Evolutionary conservation across 2,888 invertebrate species (phyloP), one percentile per base, ranked within the genome.

Genomic region (Lampropteryx suffumata): DNA sequence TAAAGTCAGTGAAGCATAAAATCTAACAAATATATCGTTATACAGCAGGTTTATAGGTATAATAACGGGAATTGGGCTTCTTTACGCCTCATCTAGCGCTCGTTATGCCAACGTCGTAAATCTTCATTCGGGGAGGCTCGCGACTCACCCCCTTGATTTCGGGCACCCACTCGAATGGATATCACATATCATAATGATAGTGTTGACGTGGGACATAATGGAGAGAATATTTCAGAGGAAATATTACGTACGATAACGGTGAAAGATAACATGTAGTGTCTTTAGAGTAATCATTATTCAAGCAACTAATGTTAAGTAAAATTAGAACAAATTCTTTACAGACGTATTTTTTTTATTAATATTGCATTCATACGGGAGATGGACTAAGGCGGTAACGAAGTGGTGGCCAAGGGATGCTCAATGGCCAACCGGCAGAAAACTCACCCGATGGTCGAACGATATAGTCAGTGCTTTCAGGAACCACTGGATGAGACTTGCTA

Each of bases 61-160:
- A 84, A 85, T 88, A 87, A 84, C 82, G 76, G 73, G 84, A 86
- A 87, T 86, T 86, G 87, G 84, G 84, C 82, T 85, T 82, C 84
- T 88, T 88, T 84, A 88, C 87, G 89, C 89, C 89, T 89, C 89
- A 89, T 89, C 89, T 88, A 87, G 79, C 82, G 78, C 88, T 90
- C 90, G 90, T 90, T 90, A 90, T 82, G 82, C 82, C 75, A 66
- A 74, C 81, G 71, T 89, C 90, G 85, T 90, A 90, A 90, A 90
- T 90, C 89, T 89, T 88, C 86, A 84, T 85, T 82, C 84, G 62
- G 75, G 76, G 69, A 61, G 59, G 54, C 65, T 67, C 66, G 65
- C 57, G 55, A 48, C 57, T 52, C 51, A 64, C 66, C 66, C 75
- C 71, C 78, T 73, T 74, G 75, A 75, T 78, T 79, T 77, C 70